Percentiles rank a stretch among this genome's conserved stretches.
These are phyloP conservation scores for Etia nguti DNA, from an alignment of 2,113 vertebrate species.

Conservation along the genomic window DNA sequence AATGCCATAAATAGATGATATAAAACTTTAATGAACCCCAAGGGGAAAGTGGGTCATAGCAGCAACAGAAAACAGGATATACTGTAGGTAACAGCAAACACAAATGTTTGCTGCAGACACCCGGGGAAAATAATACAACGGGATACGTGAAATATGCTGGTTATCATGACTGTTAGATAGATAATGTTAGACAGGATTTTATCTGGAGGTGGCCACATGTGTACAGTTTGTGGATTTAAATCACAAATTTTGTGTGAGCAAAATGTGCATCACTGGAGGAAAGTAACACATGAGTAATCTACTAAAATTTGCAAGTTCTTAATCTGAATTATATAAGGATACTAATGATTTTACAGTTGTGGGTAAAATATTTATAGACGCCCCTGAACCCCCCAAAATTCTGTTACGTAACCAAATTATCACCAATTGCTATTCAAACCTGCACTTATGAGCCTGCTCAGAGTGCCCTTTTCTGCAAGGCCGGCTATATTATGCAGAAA, in stretches of 20 bases:
- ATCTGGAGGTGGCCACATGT: neutral
- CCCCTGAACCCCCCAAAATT: neutral
- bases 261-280: neutral
- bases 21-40: conserved; percentile 61
- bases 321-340: conserved; percentile 9
- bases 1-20: conserved; percentile 39
- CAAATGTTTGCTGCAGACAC: neutral
- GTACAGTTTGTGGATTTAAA: neutral
- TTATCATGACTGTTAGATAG: neutral
- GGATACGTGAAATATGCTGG: neutral
- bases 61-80: conserved; percentile 12
- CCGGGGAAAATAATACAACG: neutral
- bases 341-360: neutral
- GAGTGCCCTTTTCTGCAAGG: neutral
- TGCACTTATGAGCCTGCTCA: neutral
- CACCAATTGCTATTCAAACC: neutral
- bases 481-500: neutral
- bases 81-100: conserved; percentile 28
- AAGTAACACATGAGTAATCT: neutral
- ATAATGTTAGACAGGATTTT: neutral
- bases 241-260: neutral
- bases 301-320: neutral
- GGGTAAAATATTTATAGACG: neutral
- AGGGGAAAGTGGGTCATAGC: conserved; percentile 54
- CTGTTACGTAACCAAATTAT: neutral